Evolutionary conservation across 2,113 vertebrate species (phyloP), one percentile per base, ranked within the genome.

Genomic region (Porphyrio hochstetteri): DNA sequence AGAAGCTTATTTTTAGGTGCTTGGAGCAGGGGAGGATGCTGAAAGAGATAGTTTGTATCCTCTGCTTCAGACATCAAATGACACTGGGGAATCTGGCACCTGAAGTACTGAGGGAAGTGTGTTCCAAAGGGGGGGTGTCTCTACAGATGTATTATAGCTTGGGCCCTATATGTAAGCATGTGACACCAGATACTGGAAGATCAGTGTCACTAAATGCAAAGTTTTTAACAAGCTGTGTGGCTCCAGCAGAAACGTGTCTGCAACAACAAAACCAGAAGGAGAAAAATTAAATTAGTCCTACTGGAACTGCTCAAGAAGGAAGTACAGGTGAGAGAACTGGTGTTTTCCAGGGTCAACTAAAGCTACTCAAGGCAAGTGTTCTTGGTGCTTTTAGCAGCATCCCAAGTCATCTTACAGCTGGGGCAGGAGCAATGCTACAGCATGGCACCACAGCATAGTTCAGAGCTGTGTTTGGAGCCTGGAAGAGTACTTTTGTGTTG

Each of bases 71-170:
- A 21, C 5, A 40, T 38, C 6, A 57, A 40, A 36, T 31, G 36
- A 13, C 2, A 5, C 13, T 21, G 33, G 12, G 17, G 31, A 52
- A 12, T 71, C 5, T 0, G 53, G 29, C 9, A 67, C 4, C 6
- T 94, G 70, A 59, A 78, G 48, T 50, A 50, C 33, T 20, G 29
- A 70, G 74, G 40, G 36, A 77, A 56, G 35, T 21, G 2, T 63
- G 29, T 44, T 89, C 40, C 23, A 16, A 53, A 74, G 36, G 36
- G 20, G 4, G 65, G 20, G 77, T 67, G 16, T 9, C 15, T 52
- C 36, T 65, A 10, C 46, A 53, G n/a, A 16, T 44, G 29, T 9
- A 11, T 7, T 31, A 42, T 61, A 50, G 28, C 23, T 19, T 5
- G 46, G 38, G 36, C 16, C 14, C 33, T 3, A 2, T 33, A 6